Conservation (phyloP, 1,140 invertebrate genomes). For the Phenacoccus solenopsis region DNA sequence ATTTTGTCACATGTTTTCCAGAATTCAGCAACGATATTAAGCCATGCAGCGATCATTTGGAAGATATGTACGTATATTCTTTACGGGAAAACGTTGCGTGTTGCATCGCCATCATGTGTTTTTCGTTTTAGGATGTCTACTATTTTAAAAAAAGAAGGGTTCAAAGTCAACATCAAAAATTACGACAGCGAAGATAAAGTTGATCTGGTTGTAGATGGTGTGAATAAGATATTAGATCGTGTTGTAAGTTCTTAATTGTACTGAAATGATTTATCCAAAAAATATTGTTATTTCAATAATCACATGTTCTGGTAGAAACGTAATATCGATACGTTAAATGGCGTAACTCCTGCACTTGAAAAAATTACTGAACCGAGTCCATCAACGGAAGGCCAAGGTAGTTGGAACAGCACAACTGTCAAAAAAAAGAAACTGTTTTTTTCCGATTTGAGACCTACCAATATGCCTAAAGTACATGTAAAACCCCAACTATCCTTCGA, state of each 20-base stretch:
- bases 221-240: slow-evolving; percentile 68
- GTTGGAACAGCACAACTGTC: slow-evolving; percentile 37
- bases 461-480: slow-evolving; percentile 60
- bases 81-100: not conserved
- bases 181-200: slow-evolving; percentile 25
- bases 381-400: slow-evolving; percentile 32
- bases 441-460: slow-evolving; percentile 39
- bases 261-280: not conserved
- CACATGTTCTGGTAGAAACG: slow-evolving; percentile 31
- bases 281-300: not conserved
- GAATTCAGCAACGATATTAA: not conserved
- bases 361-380: slow-evolving; percentile 36
- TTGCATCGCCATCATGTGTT: not conserved
- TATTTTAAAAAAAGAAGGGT: slow-evolving; percentile 44
- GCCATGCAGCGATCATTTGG: not conserved
- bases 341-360: slow-evolving; percentile 44
- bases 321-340: slow-evolving; percentile 55
- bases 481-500: slow-evolving; percentile 75
- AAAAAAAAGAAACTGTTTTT: slow-evolving; percentile 19
- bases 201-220: slow-evolving; percentile 36
- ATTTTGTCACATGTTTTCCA: slow-evolving; percentile 4
- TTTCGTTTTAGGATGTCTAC: slow-evolving; percentile 33
- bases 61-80: not conserved
- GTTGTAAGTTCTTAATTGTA: slow-evolving; percentile 43
- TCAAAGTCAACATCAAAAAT: slow-evolving; percentile 44